Percentiles rank a stretch among this genome's conserved stretches.
phyloP scores from a whole-genome alignment of 2,797 vertebrate genomes.

The Myripristis murdjan region DNA sequence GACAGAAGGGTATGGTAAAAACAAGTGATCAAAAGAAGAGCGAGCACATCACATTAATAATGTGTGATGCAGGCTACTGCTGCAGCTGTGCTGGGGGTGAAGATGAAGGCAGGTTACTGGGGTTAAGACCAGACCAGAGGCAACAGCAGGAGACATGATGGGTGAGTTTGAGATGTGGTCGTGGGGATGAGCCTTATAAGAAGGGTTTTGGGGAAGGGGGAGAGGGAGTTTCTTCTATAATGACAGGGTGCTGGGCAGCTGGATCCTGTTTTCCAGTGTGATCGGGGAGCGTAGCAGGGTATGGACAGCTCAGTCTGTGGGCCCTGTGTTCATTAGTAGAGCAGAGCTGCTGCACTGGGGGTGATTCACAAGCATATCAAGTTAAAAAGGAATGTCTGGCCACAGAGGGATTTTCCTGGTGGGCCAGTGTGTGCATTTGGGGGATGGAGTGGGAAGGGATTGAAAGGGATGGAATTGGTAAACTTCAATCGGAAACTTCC shows the following conservation, averaged over 20 bases:
- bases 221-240: slow-evolving; percentile 69
- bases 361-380: slow-evolving; percentile 87
- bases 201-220: slow-evolving; percentile 47
- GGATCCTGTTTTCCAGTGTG: slow-evolving; percentile 84
- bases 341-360: slow-evolving; percentile 76
- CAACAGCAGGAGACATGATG: slow-evolving; percentile 52
- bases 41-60: slow-evolving; percentile 17
- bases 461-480: slow-evolving; percentile 71
- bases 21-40: slow-evolving; percentile 7
- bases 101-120: slow-evolving; percentile 58
- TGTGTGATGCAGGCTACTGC: slow-evolving; percentile 26
- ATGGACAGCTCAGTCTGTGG: slow-evolving; percentile 76
- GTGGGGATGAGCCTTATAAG: slow-evolving; percentile 58
- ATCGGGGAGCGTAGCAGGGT: slow-evolving; percentile 70
- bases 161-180: slow-evolving; percentile 71
- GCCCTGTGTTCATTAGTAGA: slow-evolving; percentile 84
- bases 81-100: slow-evolving; percentile 36
- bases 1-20: neutral
- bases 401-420: slow-evolving; percentile 84
- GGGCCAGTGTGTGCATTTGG: slow-evolving; percentile 37
- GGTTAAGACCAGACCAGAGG: slow-evolving; percentile 71
- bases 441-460: slow-evolving; percentile 60
- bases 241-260: slow-evolving; percentile 82
- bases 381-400: slow-evolving; percentile 84
- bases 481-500: slow-evolving; percentile 74